phyloP scores from a whole-genome alignment of 1,140 invertebrate genomes.

The Drosophila fuyamai region DNA sequence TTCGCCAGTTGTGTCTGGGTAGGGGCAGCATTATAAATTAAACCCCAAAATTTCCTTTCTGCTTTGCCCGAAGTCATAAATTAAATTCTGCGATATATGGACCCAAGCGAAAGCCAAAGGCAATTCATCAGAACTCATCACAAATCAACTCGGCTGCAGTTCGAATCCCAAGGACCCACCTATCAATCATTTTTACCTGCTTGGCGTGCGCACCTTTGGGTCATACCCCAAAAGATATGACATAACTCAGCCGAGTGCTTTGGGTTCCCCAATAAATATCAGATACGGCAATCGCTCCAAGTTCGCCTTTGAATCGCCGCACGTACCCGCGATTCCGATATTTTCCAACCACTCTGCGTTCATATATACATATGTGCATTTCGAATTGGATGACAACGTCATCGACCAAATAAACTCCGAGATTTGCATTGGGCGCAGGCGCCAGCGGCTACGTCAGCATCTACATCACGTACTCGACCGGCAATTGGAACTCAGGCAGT shows the following conservation, averaged over 20 bases:
- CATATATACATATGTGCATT: constrained; percentile 39
- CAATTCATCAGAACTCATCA: constrained; percentile 55
- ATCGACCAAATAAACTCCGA: constrained; percentile 63
- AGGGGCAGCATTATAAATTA: constrained; percentile 5
- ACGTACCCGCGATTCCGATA: constrained; percentile 50
- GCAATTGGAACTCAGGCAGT: constrained; percentile 48
- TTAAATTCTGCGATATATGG: constrained; percentile 2
- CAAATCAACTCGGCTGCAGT: constrained; percentile 36
- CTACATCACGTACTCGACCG: constrained; percentile 49
- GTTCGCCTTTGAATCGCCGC: constrained; percentile 51
- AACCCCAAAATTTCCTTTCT: constrained; percentile 1
- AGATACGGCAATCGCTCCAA: constrained; percentile 59
- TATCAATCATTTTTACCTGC: constrained; percentile 68
- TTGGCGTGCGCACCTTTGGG: constrained; percentile 8
- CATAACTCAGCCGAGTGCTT: constrained; percentile 39
- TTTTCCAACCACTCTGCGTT: constrained; percentile 23
- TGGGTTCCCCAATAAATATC: constrained; percentile 33
- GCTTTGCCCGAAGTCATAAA: constrained; percentile 18
- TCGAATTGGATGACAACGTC: constrained; percentile 46
- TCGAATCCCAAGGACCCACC: constrained; percentile 11
- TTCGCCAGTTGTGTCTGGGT: background rate
- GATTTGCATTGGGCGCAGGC: constrained; percentile 70
- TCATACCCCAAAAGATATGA: constrained; percentile 48
- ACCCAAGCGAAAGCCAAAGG: constrained; percentile 8
- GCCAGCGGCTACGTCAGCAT: constrained; percentile 69